phyloP scores from a whole-genome alignment of 2,797 vertebrate species.

The Agapornis canus region DNA sequence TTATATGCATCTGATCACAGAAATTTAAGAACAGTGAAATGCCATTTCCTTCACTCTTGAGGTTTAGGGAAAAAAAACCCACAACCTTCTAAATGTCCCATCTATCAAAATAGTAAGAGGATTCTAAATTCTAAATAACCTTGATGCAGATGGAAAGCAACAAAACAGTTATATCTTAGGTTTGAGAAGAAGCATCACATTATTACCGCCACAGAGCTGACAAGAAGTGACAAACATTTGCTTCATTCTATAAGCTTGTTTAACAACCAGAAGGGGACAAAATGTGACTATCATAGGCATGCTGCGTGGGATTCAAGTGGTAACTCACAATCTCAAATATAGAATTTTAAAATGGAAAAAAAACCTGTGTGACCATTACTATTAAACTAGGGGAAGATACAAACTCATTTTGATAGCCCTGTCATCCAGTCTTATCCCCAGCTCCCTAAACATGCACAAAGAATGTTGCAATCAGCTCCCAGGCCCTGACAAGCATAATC shows the following conservation, averaged over 20 bases:
- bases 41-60: background rate
- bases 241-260: constrained; percentile 24
- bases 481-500: constrained; percentile 69
- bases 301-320: constrained; percentile 9
- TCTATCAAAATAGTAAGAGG: constrained; percentile 27
- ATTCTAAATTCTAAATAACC: constrained; percentile 30
- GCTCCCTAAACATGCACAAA: constrained; percentile 55
- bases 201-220: constrained; percentile 40
- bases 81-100: background rate
- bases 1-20: background rate
- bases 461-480: constrained; percentile 26
- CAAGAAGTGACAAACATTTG: constrained; percentile 60
- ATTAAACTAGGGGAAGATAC: constrained; percentile 41
- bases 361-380: constrained; percentile 21
- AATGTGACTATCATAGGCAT: constrained; percentile 24
- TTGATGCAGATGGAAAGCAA: constrained; percentile 39
- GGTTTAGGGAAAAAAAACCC: background rate
- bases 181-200: constrained; percentile 21
- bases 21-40: background rate
- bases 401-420: constrained; percentile 59
- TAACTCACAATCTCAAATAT: constrained; percentile 35
- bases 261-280: constrained; percentile 39
- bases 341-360: constrained; percentile 24
- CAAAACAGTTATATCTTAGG: background rate
- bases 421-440: constrained; percentile 51